phyloP scores from a whole-genome alignment of 2,113 vertebrate genomes.

The Orientallactaga bullata region DNA sequence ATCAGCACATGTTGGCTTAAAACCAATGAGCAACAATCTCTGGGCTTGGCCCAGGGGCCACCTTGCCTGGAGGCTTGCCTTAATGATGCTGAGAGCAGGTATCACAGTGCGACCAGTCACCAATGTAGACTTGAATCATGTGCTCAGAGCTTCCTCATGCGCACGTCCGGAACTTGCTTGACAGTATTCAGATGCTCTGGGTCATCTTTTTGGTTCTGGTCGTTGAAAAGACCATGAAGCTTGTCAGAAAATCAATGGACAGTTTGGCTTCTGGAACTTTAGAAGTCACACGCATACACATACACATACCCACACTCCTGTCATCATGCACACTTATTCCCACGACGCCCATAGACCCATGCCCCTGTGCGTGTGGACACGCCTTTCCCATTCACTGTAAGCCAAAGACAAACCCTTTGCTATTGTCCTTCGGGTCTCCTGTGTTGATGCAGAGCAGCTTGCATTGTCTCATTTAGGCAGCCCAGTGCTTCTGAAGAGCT shows the following conservation, averaged over 20 bases:
- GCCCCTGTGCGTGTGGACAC: background rate
- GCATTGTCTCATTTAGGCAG: background rate
- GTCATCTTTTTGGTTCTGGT: constrained; percentile 81
- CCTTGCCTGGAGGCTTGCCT: constrained; percentile 72
- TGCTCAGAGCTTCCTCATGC: constrained; percentile 77
- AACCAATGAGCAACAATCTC: constrained; percentile 78
- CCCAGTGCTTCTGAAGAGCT: constrained; percentile 8
- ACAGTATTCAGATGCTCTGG: constrained; percentile 74
- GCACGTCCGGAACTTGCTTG: constrained; percentile 78
- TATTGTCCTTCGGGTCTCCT: background rate
- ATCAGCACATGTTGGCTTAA: constrained; percentile 76
- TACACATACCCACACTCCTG: background rate
- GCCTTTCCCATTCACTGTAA: background rate
- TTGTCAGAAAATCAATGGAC: constrained; percentile 81
- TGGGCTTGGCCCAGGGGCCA: constrained; percentile 76
- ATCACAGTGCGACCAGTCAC: constrained; percentile 81
- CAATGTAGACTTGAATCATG: constrained; percentile 79
- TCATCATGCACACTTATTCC: background rate
- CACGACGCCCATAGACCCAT: background rate
- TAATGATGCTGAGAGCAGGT: constrained; percentile 81
- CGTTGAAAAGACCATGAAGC: constrained; percentile 80
- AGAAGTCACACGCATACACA: constrained; percentile 58
- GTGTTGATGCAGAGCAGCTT: background rate
- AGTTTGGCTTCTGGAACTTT: constrained; percentile 77
- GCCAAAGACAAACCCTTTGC: background rate